Evolutionary conservation across 2,113 vertebrate species (phyloP).

Genomic region (Paradisaea rubra): DNA sequence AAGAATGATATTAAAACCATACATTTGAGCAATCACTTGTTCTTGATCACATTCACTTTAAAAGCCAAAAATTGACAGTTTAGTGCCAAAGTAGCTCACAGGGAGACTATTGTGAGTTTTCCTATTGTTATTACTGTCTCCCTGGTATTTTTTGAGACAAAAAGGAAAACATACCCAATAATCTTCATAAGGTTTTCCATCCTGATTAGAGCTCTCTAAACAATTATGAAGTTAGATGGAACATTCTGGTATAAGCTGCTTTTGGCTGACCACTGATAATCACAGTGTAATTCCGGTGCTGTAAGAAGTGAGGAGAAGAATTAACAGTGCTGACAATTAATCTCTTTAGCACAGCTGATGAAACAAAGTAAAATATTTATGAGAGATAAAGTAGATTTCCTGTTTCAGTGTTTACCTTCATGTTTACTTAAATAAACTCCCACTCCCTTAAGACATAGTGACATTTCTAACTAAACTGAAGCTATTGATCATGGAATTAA

Average conservation of each 20-base stretch:
- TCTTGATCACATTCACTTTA: not conserved
- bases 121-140: not conserved
- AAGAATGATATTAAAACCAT: not conserved
- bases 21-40: not conserved
- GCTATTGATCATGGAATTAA: slow-evolving; percentile 27
- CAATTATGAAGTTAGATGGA: not conserved
- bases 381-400: not conserved
- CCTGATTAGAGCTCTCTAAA: not conserved
- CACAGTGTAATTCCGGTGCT: not conserved
- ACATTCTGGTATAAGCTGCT: not conserved
- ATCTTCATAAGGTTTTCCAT: not conserved
- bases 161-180: not conserved
- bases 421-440: not conserved
- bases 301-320: not conserved
- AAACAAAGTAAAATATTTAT: slow-evolving; percentile 4
- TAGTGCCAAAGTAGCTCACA: not conserved
- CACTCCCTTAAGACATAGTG: not conserved
- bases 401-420: not conserved
- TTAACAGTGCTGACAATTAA: not conserved
- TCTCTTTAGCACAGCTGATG: not conserved
- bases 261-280: not conserved
- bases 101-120: not conserved
- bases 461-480: slow-evolving; percentile 19
- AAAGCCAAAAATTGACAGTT: not conserved
- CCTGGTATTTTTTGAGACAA: not conserved